Base-by-base conservation (phyloP, 2,797 vertebrate genomes). In the Orientallactaga sibirica region DNA sequence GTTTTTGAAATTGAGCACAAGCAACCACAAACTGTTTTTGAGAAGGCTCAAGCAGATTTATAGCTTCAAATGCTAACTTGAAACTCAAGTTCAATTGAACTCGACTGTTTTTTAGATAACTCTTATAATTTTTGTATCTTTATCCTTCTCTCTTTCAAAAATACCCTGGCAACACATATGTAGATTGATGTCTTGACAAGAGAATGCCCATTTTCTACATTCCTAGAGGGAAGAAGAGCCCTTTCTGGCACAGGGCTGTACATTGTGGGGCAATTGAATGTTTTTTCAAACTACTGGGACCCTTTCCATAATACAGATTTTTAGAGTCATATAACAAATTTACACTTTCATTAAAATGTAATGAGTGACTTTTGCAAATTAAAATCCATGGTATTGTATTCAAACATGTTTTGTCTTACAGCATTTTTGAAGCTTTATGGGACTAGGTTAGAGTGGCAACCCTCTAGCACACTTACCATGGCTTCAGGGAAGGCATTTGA, bases 401-500 rank as follows among this genome's bases (percentile, higher is more conserved):
- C 43, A 90, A 90, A 74, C 33, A 70, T 7, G 71, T 75, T 87
- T 82, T 76, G 61, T 86, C 25, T 88, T 83, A 79, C 5, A 66
- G 29, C 16, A 91, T 7, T 80, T 82, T 86, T 80, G n/a, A 84
- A 64, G 70, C 7, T 43, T 89, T 79, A 14, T 70, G 33, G 37
- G 64, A 12, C 64, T 27, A 20, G 61, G 9, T 71, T 79, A 66
- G 27, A 4, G n/a, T 33, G 52, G 22, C 29, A 86, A 52, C 15
- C 6, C 33, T 87, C 25, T n/a, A 78, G 25, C 18, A 33, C 14
- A 12, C 41, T 82, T 64, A 37, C 22, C 55, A 27, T 58, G 67
- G 43, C 88, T 95, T 92, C 74, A 58, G 52, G 37, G 37, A 94
- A 81, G 70, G 62, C 37, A 84, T 15, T 81, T 67, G 86, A 82